A percentile compares a stretch with the other conserved stretches of the same genome.
phyloP scores from a whole-genome alignment of 2,888 invertebrate genomes.

The Microctonus hyperodae region DNA sequence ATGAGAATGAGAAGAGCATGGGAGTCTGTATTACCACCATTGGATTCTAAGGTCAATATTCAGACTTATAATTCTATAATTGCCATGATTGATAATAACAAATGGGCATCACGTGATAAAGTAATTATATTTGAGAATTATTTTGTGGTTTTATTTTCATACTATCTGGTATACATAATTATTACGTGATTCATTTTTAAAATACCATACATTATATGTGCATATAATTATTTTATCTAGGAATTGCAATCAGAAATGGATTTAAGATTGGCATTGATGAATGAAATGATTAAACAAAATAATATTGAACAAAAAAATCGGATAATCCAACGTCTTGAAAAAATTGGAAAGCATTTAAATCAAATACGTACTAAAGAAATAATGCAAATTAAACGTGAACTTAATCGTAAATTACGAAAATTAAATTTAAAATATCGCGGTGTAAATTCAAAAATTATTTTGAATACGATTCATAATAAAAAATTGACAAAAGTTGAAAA shows the following conservation, averaged over 20 bases:
- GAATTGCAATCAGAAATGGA: conserved; percentile 78
- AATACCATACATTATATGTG: conserved; percentile 24
- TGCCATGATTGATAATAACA: conserved; percentile 80
- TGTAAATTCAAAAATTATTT: neutral
- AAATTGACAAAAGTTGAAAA: conserved; percentile 23
- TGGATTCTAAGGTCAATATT: conserved; percentile 66
- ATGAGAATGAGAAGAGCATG: conserved; percentile 73
- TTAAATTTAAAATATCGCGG: conserved; percentile 62
- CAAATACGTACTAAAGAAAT: conserved; percentile 69
- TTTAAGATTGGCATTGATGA: conserved; percentile 74
- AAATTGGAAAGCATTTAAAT: conserved; percentile 66
- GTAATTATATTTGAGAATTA: conserved; percentile 60
- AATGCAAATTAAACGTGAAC: conserved; percentile 65
- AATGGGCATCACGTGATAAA: conserved; percentile 84
- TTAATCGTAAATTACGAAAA: conserved; percentile 65
- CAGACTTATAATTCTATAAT: conserved; percentile 72
- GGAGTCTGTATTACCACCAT: conserved; percentile 68
- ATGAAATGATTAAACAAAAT: conserved; percentile 65
- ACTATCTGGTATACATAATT: conserved; percentile 24
- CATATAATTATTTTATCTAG: conserved; percentile 53
- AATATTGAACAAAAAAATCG: conserved; percentile 12
- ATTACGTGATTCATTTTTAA: conserved; percentile 16
- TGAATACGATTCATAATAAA: neutral
- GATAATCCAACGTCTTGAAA: conserved; percentile 41
- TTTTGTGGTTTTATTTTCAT: neutral